Evolutionary conservation across 2,113 vertebrate species (phyloP), one percentile per base, ranked within the genome.

Genomic region (Spizaetus ornatus): DNA sequence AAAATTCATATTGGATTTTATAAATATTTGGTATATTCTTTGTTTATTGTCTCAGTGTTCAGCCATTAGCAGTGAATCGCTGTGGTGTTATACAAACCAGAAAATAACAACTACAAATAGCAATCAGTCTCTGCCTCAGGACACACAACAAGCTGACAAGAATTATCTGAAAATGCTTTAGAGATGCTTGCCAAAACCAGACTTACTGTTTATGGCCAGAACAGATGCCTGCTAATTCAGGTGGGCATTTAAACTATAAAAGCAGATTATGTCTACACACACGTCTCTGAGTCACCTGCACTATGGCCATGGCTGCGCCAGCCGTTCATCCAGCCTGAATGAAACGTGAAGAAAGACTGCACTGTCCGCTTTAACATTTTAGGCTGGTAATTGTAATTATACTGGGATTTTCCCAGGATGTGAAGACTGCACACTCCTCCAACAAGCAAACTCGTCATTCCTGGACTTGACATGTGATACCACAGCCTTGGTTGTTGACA

Each of bases 181-280:
- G 47, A 91, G 38, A 59, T 84, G 23, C 78, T 65, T 90, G 81
- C 84, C 84, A 94, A 92, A 88, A 69, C 11, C 58, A 79, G 73
- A 69, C 48, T 91, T 69, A 25, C 18, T n/a, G 78, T 40, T 93
- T 82, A 86, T 23, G 52, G 87, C 19, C 62, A 82, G 66, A 94
- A 79, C 90, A 95, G 87, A 88, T 93, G 78, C 40, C 62, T 91
- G 48, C 40, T 90, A 93, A 90, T 90, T 94, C 90, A 94, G 83
- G 72, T 67, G 69, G 31, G 55, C 67, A 43, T 77, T 94, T 70
- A 66, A 78, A 81, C 53, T 52, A 38, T 42, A 87, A 90, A 78
- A 90, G 56, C 13, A 91, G 73, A 76, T 87, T 85, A 69, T 2
- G 3, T 10, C 47, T 72, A 65, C 15, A 25, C 17, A 76, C 15